A percentile compares a stretch with the other conserved stretches of the same genome.
These are phyloP conservation scores for Chloroceryle inda DNA, from an alignment of 2,797 vertebrate species.

Conservation along the genomic window DNA sequence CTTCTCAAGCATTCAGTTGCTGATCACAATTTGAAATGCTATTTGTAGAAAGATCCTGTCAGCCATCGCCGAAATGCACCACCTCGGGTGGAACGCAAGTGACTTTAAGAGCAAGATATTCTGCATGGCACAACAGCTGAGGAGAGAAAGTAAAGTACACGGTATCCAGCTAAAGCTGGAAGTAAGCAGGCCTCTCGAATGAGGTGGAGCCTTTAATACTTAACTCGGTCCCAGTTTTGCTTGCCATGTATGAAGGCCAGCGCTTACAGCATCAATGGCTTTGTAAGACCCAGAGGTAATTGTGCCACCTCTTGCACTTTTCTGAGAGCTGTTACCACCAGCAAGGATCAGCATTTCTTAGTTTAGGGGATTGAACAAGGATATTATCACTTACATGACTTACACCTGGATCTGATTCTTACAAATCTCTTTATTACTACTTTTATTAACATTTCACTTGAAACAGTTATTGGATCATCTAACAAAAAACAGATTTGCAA, in stretches of 20 bases:
- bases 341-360: neutral
- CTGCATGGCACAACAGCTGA: neutral
- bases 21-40: neutral
- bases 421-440: neutral
- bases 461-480: neutral
- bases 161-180: neutral
- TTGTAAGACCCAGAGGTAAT: neutral
- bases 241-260: neutral
- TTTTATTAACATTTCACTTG: constrained; percentile 20
- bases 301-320: neutral
- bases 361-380: neutral
- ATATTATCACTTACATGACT: neutral
- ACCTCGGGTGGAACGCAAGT: neutral
- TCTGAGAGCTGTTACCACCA: neutral
- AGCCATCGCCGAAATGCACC: neutral
- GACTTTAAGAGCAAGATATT: neutral
- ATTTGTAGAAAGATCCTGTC: neutral
- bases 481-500: constrained; percentile 29
- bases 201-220: neutral
- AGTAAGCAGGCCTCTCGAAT: neutral
- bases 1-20: neutral
- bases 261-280: neutral
- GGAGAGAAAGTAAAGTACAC: neutral
- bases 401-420: constrained; percentile 28
- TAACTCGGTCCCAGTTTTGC: neutral